Evolutionary conservation across 1,140 invertebrate species (phyloP), one percentile per base, ranked within the genome.

Genomic region (Polypedilum vanderplanki): DNA sequence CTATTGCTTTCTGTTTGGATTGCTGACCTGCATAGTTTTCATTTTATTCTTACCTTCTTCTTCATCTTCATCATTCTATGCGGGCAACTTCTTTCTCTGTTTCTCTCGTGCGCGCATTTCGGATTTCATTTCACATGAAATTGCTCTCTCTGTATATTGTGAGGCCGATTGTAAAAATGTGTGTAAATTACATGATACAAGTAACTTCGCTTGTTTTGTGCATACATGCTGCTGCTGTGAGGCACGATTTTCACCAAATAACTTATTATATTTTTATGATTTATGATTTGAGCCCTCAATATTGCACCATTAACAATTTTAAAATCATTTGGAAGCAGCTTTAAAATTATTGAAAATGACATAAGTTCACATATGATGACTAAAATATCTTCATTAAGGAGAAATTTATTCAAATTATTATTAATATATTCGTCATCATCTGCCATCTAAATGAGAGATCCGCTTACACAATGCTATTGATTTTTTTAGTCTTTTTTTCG

Each of bases 1-100:
- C 15, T n/a, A 10, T 46, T 46, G 41, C 46, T 57, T 15, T 12
- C 46, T 57, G 46, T 57, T 57, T 15, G 12, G 46, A 57, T 57
- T 1, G 65, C 20, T 70, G 65, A 70, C 65, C 65, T 70, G 20
- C 65, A 70, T 70, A 70, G 65, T 70, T 70, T 22, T 70, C 65
- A 70, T 70, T 70, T 70, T 70, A 70, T 70, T 70, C 65, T 70
- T 70, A 70, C 18, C 18, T 70, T 18, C 17, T 18, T 70, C 17
- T 18, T 57, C 46, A 57, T 57, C n/a, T n/a, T 57, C 12, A 12
- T 12, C 46, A 46, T 12, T 12, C 46, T 57, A 12, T 15, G n/a
- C 46, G n/a, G n/a, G 46, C 12, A 57, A 57, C 12, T n/a, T n/a
- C 46, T n/a, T 46, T 57, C 46, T 57, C n/a, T n/a, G 15, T 57